phyloP scores from a whole-genome alignment of 2,113 vertebrate species.

The Paedocypris sp. region DNA sequence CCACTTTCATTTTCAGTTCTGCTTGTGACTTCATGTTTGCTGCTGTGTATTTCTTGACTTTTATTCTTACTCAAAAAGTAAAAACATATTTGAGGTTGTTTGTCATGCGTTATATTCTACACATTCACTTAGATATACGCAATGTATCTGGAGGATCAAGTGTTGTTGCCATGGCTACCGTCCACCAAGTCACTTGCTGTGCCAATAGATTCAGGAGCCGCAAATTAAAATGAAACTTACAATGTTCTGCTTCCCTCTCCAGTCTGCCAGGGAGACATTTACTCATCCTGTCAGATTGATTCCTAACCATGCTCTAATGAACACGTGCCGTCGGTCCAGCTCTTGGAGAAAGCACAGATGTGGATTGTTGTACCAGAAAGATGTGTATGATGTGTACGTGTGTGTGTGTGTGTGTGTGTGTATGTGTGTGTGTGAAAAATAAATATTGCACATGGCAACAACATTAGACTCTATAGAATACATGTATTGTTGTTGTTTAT shows the following conservation, averaged over 20 bases:
- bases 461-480: too few species aligned
- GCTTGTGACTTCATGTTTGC: too few species aligned
- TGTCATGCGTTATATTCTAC: constrained; percentile 31
- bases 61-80: too few species aligned
- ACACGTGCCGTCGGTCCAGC: not conserved
- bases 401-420: too few species aligned
- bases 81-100: too few species aligned
- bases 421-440: too few species aligned
- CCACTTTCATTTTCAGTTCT: too few species aligned
- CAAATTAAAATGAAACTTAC: constrained; percentile 35
- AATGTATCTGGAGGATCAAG: constrained; percentile 32
- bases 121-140: constrained; percentile 28
- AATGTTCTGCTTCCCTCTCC: constrained; percentile 21
- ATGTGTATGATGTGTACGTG: too few species aligned
- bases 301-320: constrained; percentile 5
- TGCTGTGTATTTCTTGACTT: too few species aligned
- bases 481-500: too few species aligned
- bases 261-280: constrained; percentile 16
- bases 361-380: not conserved
- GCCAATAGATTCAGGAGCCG: constrained; percentile 26
- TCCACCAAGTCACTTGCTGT: constrained; percentile 30
- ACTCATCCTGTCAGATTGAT: constrained; percentile 17
- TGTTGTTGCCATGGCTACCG: constrained; percentile 45
- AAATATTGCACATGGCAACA: too few species aligned
- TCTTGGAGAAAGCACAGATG: not conserved